These are phyloP conservation scores for Apamea crenata DNA, from an alignment of 2,888 invertebrate species.

Conservation along the genomic window DNA sequence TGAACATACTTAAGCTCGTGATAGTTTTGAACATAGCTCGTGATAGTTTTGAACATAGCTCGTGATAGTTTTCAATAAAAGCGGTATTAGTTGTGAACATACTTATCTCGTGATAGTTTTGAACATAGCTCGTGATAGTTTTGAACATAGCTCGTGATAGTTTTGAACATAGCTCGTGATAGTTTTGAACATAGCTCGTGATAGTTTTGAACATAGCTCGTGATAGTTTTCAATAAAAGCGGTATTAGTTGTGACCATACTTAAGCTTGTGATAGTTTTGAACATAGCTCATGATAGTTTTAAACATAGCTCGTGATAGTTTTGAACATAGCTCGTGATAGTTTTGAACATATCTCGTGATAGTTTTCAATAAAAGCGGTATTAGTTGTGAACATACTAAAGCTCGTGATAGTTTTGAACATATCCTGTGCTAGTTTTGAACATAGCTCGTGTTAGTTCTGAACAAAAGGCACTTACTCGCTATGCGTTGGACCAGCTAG, in stretches of 20 bases:
- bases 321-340: not conserved
- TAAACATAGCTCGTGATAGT: not conserved
- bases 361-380: too few relatives aligned
- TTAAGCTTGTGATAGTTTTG: too few relatives aligned
- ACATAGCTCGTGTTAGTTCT: too few relatives aligned
- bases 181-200: not conserved
- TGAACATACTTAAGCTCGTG: not conserved
- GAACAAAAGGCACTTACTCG: constrained; percentile 66
- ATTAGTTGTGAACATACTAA: too few relatives aligned
- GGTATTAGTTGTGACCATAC: not conserved
- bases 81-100: not conserved
- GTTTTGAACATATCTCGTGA: too few relatives aligned
- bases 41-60: not conserved
- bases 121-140: not conserved
- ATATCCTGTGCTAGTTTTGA: not conserved
- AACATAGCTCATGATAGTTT: too few relatives aligned
- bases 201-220: not conserved
- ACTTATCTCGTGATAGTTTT: too few relatives aligned
- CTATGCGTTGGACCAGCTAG: constrained; percentile 82
- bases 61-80: not conserved
- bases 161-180: not conserved
- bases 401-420: not conserved
- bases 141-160: not conserved
- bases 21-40: not conserved
- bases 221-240: too few relatives aligned